Evolutionary conservation across 1,140 invertebrate species (phyloP), one percentile per base, ranked within the genome.

Genomic region (Protaetia brevitarsis): DNA sequence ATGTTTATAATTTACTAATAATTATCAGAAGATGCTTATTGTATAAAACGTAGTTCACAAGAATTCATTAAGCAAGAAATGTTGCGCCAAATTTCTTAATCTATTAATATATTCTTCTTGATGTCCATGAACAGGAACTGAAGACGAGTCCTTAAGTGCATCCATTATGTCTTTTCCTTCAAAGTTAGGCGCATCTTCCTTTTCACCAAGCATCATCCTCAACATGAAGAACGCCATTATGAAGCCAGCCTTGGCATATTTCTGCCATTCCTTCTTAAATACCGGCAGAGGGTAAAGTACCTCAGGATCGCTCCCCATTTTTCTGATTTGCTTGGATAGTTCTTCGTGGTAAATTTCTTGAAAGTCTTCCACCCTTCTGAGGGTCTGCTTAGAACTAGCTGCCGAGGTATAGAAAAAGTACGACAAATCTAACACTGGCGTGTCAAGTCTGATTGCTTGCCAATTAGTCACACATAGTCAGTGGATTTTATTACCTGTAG

Each of bases 391-490:
- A n/a, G n/a, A n/a, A n/a, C n/a, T n/a, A 16, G 82, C 79, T 0
- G 83, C 82, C 60, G 81, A 82, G 69, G 81, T 80, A 66, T 83
- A 86, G 2, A 87, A 74, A 65, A 82, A 85, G 68, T 86, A 85
- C 0, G 80, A 80, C 36, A 87, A 66, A 66, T 87, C 85, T 2
- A 80, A 80, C 0, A 84, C 79, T 2, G 86, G 86, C 3, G 85
- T 86, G 1, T 81, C 80, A 61, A 82, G 81, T 6, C 83, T 76
- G 7, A 79, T 75, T 8, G 85, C 70, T 72, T 87, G 86, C 71
- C 82, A 84, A 68, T 87, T 86, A 6, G 87, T 66, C 0, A 80
- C 71, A 23, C 83, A 78, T 36, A 77, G 70, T 28, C 79, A 74
- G 5, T n/a, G n/a, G n/a, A n/a, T n/a, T n/a, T 45, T 45, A 3